Conservation (phyloP, 2,888 invertebrate species). For the Hipparchia sbordonii region DNA sequence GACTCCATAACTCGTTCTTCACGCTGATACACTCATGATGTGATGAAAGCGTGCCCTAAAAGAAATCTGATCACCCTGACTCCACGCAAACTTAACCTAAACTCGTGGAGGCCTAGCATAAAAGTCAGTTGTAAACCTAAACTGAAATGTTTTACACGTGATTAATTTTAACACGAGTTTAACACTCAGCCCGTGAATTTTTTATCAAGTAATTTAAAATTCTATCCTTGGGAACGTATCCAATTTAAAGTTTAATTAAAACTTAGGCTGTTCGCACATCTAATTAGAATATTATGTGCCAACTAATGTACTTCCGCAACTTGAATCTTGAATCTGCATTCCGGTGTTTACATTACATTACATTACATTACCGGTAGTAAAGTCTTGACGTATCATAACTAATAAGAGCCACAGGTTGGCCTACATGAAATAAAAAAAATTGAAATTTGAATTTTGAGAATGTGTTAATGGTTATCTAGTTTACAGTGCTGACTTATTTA, state of each 20-base stretch:
- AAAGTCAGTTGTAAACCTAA: background rate
- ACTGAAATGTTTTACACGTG: background rate
- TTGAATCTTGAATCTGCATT: background rate
- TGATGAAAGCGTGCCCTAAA: no score
- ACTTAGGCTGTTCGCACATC: conserved; percentile 39
- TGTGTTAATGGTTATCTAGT: background rate
- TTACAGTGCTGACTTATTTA: background rate
- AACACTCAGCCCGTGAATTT: conserved; percentile 5
- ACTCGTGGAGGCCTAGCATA: background rate
- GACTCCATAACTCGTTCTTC: no score
- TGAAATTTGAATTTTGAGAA: no score
- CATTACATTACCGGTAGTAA: no score
- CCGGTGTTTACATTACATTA: no score
- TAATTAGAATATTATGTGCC: conserved; percentile 39
- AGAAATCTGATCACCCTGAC: no score
- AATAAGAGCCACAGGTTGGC: no score
- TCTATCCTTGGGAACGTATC: conserved; percentile 1
- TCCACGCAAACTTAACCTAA: background rate
- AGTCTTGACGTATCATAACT: no score
- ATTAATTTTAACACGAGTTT: background rate
- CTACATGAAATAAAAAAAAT: no score
- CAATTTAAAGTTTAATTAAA: conserved; percentile 40
- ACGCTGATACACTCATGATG: no score
- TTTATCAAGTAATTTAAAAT: conserved; percentile 16
- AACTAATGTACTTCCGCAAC: conserved; percentile 34